phyloP scores from a whole-genome alignment of 2,113 vertebrate genomes.

The Etia nguti region DNA sequence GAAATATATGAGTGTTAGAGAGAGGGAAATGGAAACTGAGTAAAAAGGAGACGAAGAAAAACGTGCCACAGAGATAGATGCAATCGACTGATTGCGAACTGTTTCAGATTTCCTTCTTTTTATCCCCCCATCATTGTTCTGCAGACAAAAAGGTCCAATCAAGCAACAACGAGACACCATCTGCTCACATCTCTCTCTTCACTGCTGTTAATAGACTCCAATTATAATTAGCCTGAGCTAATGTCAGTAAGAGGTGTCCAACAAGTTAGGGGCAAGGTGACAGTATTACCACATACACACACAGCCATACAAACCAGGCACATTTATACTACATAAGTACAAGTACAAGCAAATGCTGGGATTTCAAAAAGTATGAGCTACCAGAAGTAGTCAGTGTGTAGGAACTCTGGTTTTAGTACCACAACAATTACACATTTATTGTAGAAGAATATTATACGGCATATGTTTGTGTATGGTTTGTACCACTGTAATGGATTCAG shows the following conservation, averaged over 20 bases:
- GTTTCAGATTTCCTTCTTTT: not conserved
- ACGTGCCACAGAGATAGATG: not conserved
- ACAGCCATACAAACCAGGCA: not conserved
- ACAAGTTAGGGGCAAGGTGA: not conserved
- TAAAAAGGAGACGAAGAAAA: not conserved
- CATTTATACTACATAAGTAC: not conserved
- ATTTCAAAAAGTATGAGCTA: not conserved
- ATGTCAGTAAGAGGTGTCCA: not conserved
- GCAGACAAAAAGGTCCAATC: not conserved
- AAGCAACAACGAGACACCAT: not conserved
- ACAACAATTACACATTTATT: not conserved
- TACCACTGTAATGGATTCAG: not conserved
- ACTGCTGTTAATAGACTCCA: not conserved
- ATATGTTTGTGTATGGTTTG: not conserved
- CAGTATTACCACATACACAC: not conserved
- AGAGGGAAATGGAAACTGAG: not conserved
- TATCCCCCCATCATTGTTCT: not conserved
- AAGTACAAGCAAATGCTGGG: not conserved
- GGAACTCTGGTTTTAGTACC: not conserved
- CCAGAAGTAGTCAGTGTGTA: not conserved
- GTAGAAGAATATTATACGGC: not conserved
- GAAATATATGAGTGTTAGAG: not conserved
- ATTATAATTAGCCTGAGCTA: not conserved
- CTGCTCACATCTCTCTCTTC: not conserved
- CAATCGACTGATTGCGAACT: not conserved